These are phyloP conservation scores for Ictalurus furcatus DNA, from an alignment of 2,113 vertebrate genomes.

Conservation along the genomic window DNA sequence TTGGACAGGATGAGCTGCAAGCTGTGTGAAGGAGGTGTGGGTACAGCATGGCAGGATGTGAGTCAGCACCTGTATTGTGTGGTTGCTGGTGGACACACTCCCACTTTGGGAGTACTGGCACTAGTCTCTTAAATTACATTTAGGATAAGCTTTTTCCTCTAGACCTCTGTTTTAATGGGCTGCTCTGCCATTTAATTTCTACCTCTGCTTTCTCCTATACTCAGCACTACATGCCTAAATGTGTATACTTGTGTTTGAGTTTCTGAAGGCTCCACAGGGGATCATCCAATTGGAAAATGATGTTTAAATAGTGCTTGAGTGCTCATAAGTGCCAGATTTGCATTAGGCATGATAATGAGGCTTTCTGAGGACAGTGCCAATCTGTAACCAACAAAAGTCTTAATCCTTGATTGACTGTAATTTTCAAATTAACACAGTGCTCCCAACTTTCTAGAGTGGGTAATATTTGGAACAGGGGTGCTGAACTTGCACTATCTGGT, in stretches of 20 bases:
- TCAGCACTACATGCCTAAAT: neutral
- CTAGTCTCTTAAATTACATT: constrained; percentile 4
- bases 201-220: neutral
- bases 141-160: neutral
- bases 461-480: neutral
- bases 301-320: neutral
- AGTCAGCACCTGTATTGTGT: constrained; percentile 20
- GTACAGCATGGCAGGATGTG: constrained; percentile 14
- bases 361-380: neutral
- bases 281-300: neutral
- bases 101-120: neutral
- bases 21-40: constrained; percentile 19
- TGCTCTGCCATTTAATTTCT: neutral
- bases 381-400: neutral
- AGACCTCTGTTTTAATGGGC: neutral
- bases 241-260: neutral
- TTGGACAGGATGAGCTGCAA: neutral
- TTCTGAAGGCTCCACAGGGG: neutral
- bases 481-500: neutral
- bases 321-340: neutral
- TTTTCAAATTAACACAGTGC: neutral
- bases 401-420: neutral
- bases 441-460: neutral
- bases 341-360: neutral
- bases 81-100: neutral